Conservation (phyloP, 2,888 invertebrate species). For the Isotomurus palustris region DNA sequence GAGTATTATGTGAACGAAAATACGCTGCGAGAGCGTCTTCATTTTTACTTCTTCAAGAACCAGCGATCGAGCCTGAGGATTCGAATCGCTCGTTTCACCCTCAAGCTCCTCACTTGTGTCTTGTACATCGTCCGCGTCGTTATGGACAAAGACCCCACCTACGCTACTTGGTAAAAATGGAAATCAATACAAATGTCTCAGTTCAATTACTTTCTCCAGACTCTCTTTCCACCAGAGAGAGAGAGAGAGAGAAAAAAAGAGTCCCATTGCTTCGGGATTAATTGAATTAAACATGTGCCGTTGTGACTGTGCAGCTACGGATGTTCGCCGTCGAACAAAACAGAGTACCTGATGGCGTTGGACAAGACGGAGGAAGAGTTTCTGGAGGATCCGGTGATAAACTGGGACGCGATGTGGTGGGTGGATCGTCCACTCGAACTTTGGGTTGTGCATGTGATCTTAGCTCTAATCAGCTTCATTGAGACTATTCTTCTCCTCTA, state of each 20-base stretch:
- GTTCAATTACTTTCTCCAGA: too few relatives aligned
- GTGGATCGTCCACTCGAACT: slow-evolving; percentile 82
- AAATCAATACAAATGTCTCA: too few relatives aligned
- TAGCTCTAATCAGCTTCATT: slow-evolving; percentile 87
- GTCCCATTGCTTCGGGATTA: too few relatives aligned
- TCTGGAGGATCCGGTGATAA: slow-evolving; percentile 85
- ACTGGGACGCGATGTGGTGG: slow-evolving; percentile 94
- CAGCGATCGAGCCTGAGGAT: slow-evolving; percentile 98
- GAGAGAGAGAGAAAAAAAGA: too few relatives aligned
- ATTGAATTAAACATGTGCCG: background rate
- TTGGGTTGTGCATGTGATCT: slow-evolving; percentile 85
- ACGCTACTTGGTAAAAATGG: slow-evolving; percentile 85
- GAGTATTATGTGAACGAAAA: slow-evolving; percentile 99
- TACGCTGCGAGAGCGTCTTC: slow-evolving; percentile 96
- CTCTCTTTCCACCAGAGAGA: too few relatives aligned
- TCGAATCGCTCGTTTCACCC: slow-evolving; percentile 93
- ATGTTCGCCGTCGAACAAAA: slow-evolving; percentile 21
- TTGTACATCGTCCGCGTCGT: slow-evolving; percentile 91
- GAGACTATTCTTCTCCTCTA: slow-evolving; percentile 93
- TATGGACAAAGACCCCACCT: slow-evolving; percentile 80
- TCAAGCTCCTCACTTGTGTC: slow-evolving; percentile 93
- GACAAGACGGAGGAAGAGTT: slow-evolving; percentile 76
- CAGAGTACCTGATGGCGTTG: slow-evolving; percentile 20
- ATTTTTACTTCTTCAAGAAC: slow-evolving; percentile 98
- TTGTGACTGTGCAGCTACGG: slow-evolving; percentile 15